A percentile compares a stretch with the other conserved stretches of the same genome.
Conservation (phyloP, 1,140 invertebrate genomes). For the Anoplolepis gracilipes region DNA sequence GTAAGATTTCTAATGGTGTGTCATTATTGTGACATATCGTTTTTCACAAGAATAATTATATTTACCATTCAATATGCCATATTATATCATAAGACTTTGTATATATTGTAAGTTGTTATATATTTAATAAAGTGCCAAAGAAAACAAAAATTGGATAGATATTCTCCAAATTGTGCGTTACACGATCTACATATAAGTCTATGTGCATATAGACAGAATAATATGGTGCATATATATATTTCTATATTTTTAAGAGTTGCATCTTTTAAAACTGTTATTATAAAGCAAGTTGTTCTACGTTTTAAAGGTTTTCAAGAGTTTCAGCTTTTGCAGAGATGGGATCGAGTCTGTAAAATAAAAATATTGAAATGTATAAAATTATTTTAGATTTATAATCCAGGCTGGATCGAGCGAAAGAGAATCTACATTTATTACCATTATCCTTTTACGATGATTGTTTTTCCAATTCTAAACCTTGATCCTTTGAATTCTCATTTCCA, state of each 20-base stretch:
- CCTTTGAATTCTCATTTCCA: not conserved
- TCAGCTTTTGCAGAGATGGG: not conserved
- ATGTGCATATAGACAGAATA: no score
- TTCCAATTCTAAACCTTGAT: not conserved
- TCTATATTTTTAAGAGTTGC: not conserved
- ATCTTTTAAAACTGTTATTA: not conserved
- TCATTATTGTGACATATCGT: not conserved
- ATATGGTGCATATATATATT: not conserved
- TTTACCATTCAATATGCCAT: conserved; percentile 29
- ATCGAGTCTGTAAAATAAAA: conserved; percentile 4
- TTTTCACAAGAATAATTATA: not conserved
- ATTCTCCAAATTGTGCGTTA: no score
- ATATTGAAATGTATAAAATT: not conserved
- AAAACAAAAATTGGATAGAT: not conserved
- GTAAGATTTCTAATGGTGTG: not conserved
- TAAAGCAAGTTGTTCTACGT: not conserved
- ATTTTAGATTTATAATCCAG: not conserved
- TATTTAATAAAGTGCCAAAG: conserved; percentile 40
- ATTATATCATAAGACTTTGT: conserved; percentile 33
- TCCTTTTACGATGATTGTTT: not conserved
- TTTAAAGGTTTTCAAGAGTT: not conserved
- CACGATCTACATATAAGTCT: no score
- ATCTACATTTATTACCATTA: not conserved
- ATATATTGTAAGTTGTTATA: conserved; percentile 20
- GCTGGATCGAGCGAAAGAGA: not conserved